Conservation (phyloP, 2,113 vertebrate genomes). For the Falcunculus frontatus region DNA sequence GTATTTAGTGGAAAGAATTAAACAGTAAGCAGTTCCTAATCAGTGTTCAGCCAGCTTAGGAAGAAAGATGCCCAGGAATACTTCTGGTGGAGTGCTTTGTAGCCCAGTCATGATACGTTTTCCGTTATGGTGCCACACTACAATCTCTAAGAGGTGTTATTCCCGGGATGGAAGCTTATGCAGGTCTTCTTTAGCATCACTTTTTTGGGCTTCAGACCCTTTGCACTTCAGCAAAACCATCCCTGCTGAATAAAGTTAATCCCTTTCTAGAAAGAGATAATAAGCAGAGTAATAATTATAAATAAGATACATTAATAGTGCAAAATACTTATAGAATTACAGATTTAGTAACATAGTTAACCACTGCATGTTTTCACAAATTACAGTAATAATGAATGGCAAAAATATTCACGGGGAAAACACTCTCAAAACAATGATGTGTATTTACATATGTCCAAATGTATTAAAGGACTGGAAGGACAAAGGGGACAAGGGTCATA, state of each 20-base stretch:
- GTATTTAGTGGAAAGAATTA: background rate
- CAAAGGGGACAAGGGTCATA: background rate
- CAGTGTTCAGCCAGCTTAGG: background rate
- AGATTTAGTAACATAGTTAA: background rate
- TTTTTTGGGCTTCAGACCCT: background rate
- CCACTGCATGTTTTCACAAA: background rate
- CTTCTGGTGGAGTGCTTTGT: background rate
- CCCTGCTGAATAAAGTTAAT: background rate
- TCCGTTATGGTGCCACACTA: background rate
- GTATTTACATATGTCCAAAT: background rate
- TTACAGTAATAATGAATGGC: background rate
- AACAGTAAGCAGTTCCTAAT: background rate
- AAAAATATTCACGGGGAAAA: background rate
- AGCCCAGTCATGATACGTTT: accelerated
- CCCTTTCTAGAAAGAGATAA: background rate
- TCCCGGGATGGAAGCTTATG: background rate
- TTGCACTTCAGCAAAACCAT: background rate
- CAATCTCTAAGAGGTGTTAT: background rate
- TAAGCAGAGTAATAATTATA: background rate
- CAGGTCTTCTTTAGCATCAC: background rate
- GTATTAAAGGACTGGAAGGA: background rate
- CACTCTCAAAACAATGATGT: accelerated
- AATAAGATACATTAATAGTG: background rate
- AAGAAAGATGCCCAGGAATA: background rate
- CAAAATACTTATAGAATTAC: background rate